phyloP scores from a whole-genome alignment of 2,888 invertebrate genomes.

The Eledone cirrhosa region DNA sequence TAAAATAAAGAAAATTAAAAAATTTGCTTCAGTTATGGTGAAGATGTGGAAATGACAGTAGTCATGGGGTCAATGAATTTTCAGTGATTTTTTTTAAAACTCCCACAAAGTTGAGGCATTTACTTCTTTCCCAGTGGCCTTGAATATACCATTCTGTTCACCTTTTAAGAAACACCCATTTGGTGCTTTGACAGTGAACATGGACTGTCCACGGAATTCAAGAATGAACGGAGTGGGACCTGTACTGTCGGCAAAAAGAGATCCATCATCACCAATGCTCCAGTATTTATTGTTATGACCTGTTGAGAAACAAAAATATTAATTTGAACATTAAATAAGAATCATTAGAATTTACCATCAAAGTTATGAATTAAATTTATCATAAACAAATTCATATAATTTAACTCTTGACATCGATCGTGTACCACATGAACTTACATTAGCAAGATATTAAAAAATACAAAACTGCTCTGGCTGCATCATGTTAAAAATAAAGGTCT shows the following conservation, averaged over 20 bases:
- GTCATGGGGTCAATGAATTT: not conserved
- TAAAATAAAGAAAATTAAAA: no score
- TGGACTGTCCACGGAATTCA: conserved; percentile 90
- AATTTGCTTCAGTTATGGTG: no score
- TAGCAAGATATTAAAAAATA: no score
- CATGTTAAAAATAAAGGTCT: no score
- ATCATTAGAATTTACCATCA: no score
- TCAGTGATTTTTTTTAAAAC: conserved; percentile 39
- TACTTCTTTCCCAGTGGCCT: conserved; percentile 45
- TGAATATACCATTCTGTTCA: conserved; percentile 64
- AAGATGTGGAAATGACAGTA: no score
- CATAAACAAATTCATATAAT: no score
- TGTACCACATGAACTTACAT: no score
- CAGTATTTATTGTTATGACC: conserved; percentile 94
- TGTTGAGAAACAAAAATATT: conserved; percentile 63
- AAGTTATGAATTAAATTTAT: no score
- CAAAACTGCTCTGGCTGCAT: no score
- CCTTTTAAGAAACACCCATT: conserved; percentile 70
- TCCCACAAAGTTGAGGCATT: conserved; percentile 47
- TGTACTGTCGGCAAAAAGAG: conserved; percentile 84
- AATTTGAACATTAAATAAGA: no score
- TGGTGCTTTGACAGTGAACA: conserved; percentile 85
- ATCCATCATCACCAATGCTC: conserved; percentile 86
- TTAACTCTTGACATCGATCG: no score
- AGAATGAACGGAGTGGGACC: conserved; percentile 86